Evolutionary conservation across 1,140 invertebrate species (phyloP).

Genomic region (Psilanteris sp.): DNA sequence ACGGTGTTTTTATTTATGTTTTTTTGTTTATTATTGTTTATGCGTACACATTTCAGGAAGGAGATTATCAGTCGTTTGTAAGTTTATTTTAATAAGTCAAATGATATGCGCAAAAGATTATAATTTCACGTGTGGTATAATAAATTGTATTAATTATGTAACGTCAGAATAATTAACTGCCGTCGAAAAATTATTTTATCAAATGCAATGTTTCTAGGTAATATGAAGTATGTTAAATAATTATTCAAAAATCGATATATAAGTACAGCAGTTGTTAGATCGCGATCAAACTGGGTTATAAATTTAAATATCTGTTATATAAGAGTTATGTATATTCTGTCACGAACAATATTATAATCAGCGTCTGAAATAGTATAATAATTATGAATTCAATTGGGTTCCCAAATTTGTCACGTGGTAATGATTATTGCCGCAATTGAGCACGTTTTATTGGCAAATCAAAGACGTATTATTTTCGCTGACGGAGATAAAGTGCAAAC

Average conservation of each 20-base stretch:
- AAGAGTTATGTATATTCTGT: conserved; percentile 14
- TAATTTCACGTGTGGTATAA: conserved; percentile 15
- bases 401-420: conserved; percentile 2
- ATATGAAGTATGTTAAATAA: conserved; percentile 9
- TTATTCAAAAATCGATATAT: conserved; percentile 39
- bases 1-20: too few relatives aligned
- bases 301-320: conserved; percentile 24
- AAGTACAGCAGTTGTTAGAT: conserved; percentile 28
- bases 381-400: background rate
- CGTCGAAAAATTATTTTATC: conserved; percentile 26
- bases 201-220: background rate
- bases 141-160: conserved; percentile 31
- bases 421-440: background rate
- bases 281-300: conserved; percentile 30
- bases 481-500: too few relatives aligned
- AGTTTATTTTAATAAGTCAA: conserved; percentile 5
- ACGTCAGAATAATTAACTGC: conserved; percentile 18
- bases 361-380: background rate
- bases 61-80: conserved; percentile 17
- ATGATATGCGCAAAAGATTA: conserved; percentile 16
- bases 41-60: background rate
- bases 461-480: conserved; percentile 6
- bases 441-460: background rate
- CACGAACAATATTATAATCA: conserved; percentile 19
- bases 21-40: too few relatives aligned